Evolutionary conservation across 2,797 vertebrate genomes (phyloP), one percentile per base, ranked within the genome.

Genomic region (Thalassophryne amazonica): DNA sequence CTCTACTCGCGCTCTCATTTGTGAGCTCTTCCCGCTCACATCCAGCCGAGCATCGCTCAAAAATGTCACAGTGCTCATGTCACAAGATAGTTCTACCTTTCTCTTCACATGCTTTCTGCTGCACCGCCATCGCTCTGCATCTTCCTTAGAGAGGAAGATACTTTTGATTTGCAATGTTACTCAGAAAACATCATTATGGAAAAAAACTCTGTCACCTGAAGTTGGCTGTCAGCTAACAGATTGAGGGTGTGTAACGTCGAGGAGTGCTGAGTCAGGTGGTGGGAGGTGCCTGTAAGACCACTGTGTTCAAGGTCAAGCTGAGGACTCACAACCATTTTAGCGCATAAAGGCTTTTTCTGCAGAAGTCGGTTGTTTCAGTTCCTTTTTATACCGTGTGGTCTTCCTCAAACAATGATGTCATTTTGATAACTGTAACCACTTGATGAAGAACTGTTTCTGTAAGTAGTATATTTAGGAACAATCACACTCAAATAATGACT

Each of bases 251-350:
- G 64, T 57, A 48, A 31, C 6, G 35, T 42, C 50, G 51, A 62
- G 59, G 59, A 57, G 30, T 10, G 83, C 83, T 86, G 84, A 87
- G 76, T 84, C 83, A 81, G 81, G 60, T 19, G 57, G 49, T 41
- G 11, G 55, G 42, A 71, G 60, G 15, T 47, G 75, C 39, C 37
- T 17, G 47, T 41, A 76, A 61, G 62, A 52, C 53, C 19, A 52
- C 46, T 71, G 62, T 64, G 69, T 78, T 86, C 76, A 87, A 86
- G 82, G 86, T 88, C 79, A 88, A 76, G 61, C 57, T 7, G 19
- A 48, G 48, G 66, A 59, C 57, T 69, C 20, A 3, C 29, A 25
- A 42, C 54, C 48, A 32, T 60, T 64, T n/a, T 54, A 46, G 49
- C 38, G 36, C 34, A 22, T 52, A 46, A 50, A 37, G 24, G 16